A percentile compares a stretch with the other conserved stretches of the same genome.
Evolutionary conservation across 2,113 vertebrate genomes (phyloP).

Genomic region (Bothrops jararaca): DNA sequence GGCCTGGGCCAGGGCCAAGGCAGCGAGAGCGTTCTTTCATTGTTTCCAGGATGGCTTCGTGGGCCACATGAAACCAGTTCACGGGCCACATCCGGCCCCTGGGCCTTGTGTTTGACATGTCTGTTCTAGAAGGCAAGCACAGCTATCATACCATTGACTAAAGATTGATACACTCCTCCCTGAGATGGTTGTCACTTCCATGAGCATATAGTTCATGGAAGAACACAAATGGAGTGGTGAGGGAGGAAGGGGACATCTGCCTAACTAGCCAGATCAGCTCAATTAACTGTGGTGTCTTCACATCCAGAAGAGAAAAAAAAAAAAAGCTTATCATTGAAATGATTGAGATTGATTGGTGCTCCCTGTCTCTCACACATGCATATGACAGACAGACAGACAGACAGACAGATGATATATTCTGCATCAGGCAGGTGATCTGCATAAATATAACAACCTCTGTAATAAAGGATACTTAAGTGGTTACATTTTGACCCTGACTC

Average conservation of each 20-base stretch:
- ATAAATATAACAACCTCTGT: background rate
- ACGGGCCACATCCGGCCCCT: too few relatives aligned
- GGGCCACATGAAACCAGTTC: too few relatives aligned
- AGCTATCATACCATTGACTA: background rate
- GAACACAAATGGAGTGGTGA: background rate
- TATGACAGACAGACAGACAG: background rate
- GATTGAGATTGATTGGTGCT: background rate
- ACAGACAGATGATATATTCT: background rate
- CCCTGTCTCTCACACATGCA: background rate
- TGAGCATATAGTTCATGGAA: background rate
- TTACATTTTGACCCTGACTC: background rate
- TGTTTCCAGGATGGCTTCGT: too few relatives aligned
- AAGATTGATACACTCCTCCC: background rate
- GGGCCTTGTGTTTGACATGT: too few relatives aligned
- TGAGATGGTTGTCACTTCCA: background rate
- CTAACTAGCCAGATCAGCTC: background rate
- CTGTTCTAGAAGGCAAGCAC: background rate
- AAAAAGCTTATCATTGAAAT: background rate
- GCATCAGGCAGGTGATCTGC: background rate
- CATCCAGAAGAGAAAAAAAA: background rate
- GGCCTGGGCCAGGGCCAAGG: too few relatives aligned
- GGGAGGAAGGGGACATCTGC: background rate
- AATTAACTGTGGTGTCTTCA: background rate
- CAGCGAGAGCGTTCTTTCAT: too few relatives aligned
- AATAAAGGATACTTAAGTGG: background rate